phyloP scores from a whole-genome alignment of 1,140 invertebrate genomes.

The Bombus terrestris region DNA sequence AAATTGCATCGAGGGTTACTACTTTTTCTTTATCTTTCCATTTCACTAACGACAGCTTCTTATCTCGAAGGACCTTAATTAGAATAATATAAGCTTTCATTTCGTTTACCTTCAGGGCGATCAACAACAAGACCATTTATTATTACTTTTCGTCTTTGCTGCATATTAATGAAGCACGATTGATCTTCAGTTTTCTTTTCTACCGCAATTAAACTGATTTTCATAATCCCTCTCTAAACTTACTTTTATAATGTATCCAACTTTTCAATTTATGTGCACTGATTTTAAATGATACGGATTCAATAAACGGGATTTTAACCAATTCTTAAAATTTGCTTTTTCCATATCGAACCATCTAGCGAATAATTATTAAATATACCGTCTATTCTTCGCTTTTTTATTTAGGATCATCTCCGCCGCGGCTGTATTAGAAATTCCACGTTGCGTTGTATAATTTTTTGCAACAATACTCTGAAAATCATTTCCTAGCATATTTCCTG shows the following conservation, averaged over 20 bases:
- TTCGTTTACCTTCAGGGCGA: conserved; percentile 8
- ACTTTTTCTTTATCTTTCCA: background rate
- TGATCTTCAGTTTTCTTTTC: conserved; percentile 10
- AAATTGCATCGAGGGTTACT: background rate
- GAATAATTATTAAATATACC: background rate
- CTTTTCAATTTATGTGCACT: background rate
- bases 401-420: background rate
- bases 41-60: background rate
- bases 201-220: conserved; percentile 25
- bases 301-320: background rate
- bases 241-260: background rate
- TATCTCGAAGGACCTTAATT: background rate
- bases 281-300: background rate
- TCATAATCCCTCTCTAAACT: conserved; percentile 8
- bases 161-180: conserved; percentile 11
- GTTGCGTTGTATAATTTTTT: background rate
- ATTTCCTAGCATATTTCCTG: background rate
- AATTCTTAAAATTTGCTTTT: background rate
- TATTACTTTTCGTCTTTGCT: conserved; percentile 4
- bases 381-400: background rate
- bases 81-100: conserved; percentile 1
- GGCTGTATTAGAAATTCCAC: background rate
- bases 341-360: background rate
- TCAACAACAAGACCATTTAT: conserved; percentile 12
- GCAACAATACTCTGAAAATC: background rate